Evolutionary conservation across 2,797 vertebrate species (phyloP).

Genomic region (Melanotaenia trifasciata): DNA sequence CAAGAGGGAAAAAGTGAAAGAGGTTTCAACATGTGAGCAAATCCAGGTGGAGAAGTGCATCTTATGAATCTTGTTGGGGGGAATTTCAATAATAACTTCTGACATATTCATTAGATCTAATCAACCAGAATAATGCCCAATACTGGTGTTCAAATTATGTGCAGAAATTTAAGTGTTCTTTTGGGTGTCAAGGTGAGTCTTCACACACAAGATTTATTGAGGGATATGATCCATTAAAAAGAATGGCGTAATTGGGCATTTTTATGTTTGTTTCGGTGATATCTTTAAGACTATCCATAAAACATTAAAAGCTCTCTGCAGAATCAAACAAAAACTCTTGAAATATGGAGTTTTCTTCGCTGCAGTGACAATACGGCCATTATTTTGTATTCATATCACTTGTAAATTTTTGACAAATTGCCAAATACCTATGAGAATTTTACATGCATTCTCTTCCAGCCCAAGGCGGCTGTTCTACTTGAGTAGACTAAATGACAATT

Average conservation of each 20-base stretch:
- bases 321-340: background rate
- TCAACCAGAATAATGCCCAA: conserved; percentile 58
- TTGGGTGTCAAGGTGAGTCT: conserved; percentile 65
- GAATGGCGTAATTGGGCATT: background rate
- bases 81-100: conserved; percentile 55
- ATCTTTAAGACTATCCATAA: background rate
- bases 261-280: background rate
- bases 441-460: conserved; percentile 21
- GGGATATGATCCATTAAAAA: background rate
- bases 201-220: conserved; percentile 19
- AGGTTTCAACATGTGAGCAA: conserved; percentile 31
- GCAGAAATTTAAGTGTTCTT: conserved; percentile 43
- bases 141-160: conserved; percentile 57
- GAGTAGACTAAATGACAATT: conserved; percentile 41
- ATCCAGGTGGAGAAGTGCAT: conserved; percentile 10
- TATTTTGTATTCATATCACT: conserved; percentile 15
- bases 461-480: conserved; percentile 3
- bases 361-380: background rate
- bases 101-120: conserved; percentile 65
- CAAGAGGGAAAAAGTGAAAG: conserved; percentile 8
- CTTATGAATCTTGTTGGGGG: conserved; percentile 7
- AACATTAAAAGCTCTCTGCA: background rate
- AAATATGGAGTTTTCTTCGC: background rate
- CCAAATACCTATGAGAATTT: conserved; percentile 34
- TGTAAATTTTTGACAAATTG: conserved; percentile 32